Base-by-base conservation (phyloP, 2,797 vertebrate species). In the Enteromius viviparus region DNA sequence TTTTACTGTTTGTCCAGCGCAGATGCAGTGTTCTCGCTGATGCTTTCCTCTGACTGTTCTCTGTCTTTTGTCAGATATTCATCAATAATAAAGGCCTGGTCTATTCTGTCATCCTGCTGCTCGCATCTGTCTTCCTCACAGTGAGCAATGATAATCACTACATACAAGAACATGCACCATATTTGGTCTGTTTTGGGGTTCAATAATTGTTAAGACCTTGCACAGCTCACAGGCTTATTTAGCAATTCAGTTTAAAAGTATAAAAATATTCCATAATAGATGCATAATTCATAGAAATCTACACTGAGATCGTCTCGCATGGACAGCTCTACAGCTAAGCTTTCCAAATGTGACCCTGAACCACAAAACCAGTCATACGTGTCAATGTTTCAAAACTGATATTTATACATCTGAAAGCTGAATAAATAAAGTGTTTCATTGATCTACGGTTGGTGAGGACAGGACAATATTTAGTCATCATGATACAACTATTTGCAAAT, bases 31-130 rank as follows among this genome's bases (percentile, higher is more conserved):
- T 53, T 53, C 11, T 19, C 0, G 12, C 14, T 15, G 79, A 58
- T 55, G 70, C n/a, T 26, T 42, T 85, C 1, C 14, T 76, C 34
- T 76, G 12, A 58, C n/a, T 2, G 12, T 21, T 64, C 70, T 71
- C 11, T 40, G 40, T 78, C 17, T 66, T 66, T 77, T 81, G 3
- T 70, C 90, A 96, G 95, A 85, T 96, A 66, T 90, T 72, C 85
- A 95, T 96, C 85, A 96, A 95, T 88, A 96, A 95, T 91, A 95
- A 94, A 90, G 95, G 95, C 58, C 91, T 96, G 91, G 93, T 96
- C 55, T 96, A 96, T 90, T 95, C 95, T 2, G 95, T 96, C 32
- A 10, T 96, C 88, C 92, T 96, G 83, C 93, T 96, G 87, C 91
- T 96, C 83, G 95, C 94, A 0, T 96, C 95, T 3, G 95, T 96